These are phyloP conservation scores for Tapera naevia DNA, from an alignment of 2,797 vertebrate species.

Conservation along the genomic window DNA sequence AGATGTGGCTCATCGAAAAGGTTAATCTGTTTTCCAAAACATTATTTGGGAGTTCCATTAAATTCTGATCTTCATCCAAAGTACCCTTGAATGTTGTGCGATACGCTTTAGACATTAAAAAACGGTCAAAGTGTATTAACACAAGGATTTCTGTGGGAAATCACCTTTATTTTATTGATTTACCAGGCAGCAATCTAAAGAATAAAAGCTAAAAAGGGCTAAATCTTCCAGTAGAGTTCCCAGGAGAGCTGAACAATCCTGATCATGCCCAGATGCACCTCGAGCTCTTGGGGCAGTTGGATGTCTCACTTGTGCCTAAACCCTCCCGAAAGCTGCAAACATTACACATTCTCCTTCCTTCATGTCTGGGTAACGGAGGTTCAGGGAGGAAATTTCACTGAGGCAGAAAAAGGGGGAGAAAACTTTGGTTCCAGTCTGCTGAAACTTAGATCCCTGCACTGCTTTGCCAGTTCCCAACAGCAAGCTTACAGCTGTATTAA, in stretches of 20 bases:
- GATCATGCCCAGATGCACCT: neutral
- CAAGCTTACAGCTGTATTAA: neutral
- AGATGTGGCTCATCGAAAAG: neutral
- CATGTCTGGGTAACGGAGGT: neutral
- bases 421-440: neutral
- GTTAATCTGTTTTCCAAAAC: slow-evolving; percentile 40
- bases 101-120: neutral
- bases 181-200: neutral
- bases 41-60: neutral
- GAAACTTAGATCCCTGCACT: neutral
- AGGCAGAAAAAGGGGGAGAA: neutral
- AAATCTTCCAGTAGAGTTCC: neutral
- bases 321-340: neutral
- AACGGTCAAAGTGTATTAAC: neutral
- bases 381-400: neutral
- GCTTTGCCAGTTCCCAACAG: neutral
- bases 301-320: neutral
- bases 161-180: neutral
- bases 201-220: neutral
- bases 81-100: neutral
- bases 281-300: neutral
- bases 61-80: neutral
- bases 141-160: neutral
- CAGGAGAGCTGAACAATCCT: neutral
- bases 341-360: neutral